A percentile compares a stretch with the other conserved stretches of the same genome.
phyloP scores from a whole-genome alignment of 2,888 invertebrate genomes.

The Ophion costatus region DNA sequence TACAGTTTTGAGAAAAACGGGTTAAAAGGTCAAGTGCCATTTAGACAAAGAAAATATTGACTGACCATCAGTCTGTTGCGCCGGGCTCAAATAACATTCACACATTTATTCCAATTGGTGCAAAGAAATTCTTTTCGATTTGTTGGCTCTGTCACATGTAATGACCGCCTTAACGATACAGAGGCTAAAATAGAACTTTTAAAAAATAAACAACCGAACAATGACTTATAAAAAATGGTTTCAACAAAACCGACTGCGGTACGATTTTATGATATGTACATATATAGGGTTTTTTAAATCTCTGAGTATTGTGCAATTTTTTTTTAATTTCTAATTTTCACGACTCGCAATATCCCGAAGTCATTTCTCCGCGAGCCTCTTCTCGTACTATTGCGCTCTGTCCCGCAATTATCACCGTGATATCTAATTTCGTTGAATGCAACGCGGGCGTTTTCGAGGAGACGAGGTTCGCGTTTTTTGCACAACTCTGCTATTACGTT shows the following conservation, averaged over 20 bases:
- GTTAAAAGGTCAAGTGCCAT: too few relatives aligned
- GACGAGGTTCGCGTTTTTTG: constrained; percentile 1
- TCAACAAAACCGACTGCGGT: neutral
- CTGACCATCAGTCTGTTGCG: too few relatives aligned
- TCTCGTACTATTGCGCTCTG: constrained; percentile 34
- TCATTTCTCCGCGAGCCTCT: constrained; percentile 13
- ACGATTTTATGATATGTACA: neutral
- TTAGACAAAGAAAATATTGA: too few relatives aligned
- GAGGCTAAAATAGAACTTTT: too few relatives aligned
- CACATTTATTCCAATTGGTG: too few relatives aligned
- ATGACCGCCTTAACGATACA: too few relatives aligned
- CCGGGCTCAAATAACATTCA: too few relatives aligned
- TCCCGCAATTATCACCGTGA: constrained; percentile 45
- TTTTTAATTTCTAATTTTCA: constrained; percentile 27
- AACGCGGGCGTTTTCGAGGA: constrained; percentile 4
- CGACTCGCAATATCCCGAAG: constrained; percentile 1
- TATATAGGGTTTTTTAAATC: neutral
- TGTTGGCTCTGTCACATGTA: too few relatives aligned
- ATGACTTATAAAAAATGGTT: too few relatives aligned
- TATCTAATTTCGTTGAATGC: constrained; percentile 51
- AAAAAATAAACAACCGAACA: too few relatives aligned
- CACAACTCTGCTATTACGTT: neutral
- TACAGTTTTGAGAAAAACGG: too few relatives aligned
- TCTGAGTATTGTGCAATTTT: neutral
- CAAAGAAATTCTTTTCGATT: too few relatives aligned